Base-by-base conservation (phyloP, 1,140 invertebrate species). In the Leucophenga varia region DNA sequence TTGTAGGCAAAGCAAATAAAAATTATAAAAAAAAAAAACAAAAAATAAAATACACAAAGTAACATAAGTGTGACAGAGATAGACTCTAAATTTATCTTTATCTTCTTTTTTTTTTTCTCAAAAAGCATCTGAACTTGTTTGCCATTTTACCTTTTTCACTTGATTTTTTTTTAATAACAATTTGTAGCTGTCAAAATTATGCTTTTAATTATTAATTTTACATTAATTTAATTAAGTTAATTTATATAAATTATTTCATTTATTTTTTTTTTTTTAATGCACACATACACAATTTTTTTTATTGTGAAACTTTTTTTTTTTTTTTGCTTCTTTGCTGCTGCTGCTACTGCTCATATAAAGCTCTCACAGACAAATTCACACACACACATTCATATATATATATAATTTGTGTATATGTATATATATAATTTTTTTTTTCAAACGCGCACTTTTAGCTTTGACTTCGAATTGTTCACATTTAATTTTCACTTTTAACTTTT, bases 1-100 rank as follows among this genome's bases (percentile, higher is more conserved):
- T 65, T 65, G 67, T 7, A 16, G 6, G 5, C 63, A 59, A 59
- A 53, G 54, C 54, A 55, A 50, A 67, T 48, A 67, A 55, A 65
- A n/a, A n/a, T n/a, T n/a, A n/a, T n/a, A n/a, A n/a, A 46, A 30
- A 56, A 42, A 48, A 48, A 47, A 65, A 65, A 61, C 56, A 44
- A 51, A 59, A 48, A 67, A 54, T 59, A 53, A 67, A 65, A 49
- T 56, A 46, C 36, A 54, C 53, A n/a, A n/a, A n/a, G n/a, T 48
- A 47, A 56, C 35, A 57, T 43, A 36, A 47, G 17, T 30, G 51
- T 45, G 50, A 41, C 17, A 49, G 44, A 39, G 32, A 43, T 25
- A 25, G 35, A 39, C 25, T 36, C 41, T 47, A 42, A 52, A 52
- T 48, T 49, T 60, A 40, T 22, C 20, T 42, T 60, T 52, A 48